These are phyloP conservation scores for Amazona vittata DNA, from an alignment of 2,113 vertebrate genomes.

Conservation along the genomic window DNA sequence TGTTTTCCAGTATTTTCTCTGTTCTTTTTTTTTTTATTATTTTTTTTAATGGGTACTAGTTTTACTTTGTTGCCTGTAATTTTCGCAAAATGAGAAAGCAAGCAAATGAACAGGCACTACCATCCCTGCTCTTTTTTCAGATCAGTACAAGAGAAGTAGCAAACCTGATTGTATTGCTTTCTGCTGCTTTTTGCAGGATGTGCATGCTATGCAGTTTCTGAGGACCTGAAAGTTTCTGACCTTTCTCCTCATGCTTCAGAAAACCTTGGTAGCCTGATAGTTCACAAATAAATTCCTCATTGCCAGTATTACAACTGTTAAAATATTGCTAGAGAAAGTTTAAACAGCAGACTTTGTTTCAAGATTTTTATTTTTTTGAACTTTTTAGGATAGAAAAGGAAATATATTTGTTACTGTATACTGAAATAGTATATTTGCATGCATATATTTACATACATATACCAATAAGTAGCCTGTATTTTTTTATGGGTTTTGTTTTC, in stretches of 20 bases:
- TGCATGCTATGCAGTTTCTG: background rate
- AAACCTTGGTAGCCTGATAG: background rate
- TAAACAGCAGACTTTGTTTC: background rate
- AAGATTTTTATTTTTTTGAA: background rate
- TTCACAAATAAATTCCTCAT: background rate
- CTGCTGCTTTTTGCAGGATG: background rate
- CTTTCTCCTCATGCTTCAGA: background rate
- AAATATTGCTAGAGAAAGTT: background rate
- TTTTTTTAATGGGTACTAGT: background rate
- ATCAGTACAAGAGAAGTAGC: background rate
- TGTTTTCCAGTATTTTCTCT: slow-evolving; percentile 3
- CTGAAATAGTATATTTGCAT: background rate
- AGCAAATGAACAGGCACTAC: background rate
- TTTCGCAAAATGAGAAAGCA: background rate
- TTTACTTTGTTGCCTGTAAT: background rate
- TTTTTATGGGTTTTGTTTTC: background rate
- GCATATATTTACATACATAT: background rate
- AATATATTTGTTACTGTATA: background rate
- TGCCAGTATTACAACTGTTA: background rate
- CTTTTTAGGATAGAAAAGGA: background rate
- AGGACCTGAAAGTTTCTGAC: background rate
- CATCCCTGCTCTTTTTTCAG: background rate
- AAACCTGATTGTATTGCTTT: background rate
- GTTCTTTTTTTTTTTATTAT: background rate
- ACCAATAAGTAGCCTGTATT: background rate